Evolutionary conservation across 2,888 invertebrate species (phyloP).

Genomic region (Andrena fulva): DNA sequence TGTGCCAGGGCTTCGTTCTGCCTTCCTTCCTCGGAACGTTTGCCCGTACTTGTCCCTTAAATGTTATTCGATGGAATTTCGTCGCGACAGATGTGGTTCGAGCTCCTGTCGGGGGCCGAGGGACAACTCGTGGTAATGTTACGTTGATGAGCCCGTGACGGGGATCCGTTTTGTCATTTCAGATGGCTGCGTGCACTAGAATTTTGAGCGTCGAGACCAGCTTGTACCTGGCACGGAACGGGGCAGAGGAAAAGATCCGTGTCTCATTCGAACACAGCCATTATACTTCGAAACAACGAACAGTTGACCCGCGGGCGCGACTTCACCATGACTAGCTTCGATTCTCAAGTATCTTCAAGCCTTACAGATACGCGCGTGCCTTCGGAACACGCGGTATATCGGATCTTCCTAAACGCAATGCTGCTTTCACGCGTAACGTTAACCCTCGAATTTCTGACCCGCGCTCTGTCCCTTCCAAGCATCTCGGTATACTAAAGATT

Average conservation of each 20-base stretch:
- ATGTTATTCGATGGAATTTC: slow-evolving; percentile 44
- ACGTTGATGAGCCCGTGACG: slow-evolving; percentile 58
- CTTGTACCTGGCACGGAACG: slow-evolving; percentile 73
- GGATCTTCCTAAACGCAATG: too few species aligned
- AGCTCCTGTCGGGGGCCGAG: slow-evolving; percentile 25
- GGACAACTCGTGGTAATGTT: slow-evolving; percentile 38
- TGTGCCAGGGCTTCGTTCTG: not conserved
- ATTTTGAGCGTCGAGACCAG: slow-evolving; percentile 78
- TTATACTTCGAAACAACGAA: slow-evolving; percentile 71
- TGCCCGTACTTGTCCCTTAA: slow-evolving; percentile 20
- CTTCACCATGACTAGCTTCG: not conserved
- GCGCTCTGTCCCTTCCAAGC: too few species aligned
- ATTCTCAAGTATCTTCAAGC: slow-evolving; percentile 24
- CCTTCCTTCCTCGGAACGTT: not conserved
- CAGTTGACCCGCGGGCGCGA: slow-evolving; percentile 52
- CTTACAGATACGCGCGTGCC: not conserved
- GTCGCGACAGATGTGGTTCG: slow-evolving; percentile 19
- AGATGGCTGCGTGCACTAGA: slow-evolving; percentile 73
- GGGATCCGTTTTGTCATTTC: slow-evolving; percentile 67
- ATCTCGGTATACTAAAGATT: too few species aligned
- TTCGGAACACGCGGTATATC: not conserved
- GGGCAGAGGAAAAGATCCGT: slow-evolving; percentile 69
- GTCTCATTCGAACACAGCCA: slow-evolving; percentile 76
- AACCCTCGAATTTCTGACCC: too few species aligned
- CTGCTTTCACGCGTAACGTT: too few species aligned